Percentiles rank a stretch among this genome's conserved stretches.
These are phyloP conservation scores for Epicampocera succincta DNA, from an alignment of 2,888 invertebrate genomes.

Conservation along the genomic window DNA sequence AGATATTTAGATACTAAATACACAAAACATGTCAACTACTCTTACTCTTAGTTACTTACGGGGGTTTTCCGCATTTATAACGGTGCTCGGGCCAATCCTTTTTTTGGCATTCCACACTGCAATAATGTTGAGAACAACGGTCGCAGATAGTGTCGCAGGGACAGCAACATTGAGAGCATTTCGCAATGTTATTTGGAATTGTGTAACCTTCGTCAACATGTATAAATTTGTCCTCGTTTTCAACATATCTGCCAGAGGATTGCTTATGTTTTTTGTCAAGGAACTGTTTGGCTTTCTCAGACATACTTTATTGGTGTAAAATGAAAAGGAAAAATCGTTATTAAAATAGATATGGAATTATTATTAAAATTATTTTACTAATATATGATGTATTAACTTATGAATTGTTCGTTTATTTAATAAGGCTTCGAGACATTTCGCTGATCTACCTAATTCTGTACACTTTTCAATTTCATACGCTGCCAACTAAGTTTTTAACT, in stretches of 20 bases:
- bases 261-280: slow-evolving; percentile 70
- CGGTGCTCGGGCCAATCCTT: slow-evolving; percentile 75
- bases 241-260: slow-evolving; percentile 68
- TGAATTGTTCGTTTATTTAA: too few relatives aligned
- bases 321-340: neutral
- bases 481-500: too few relatives aligned
- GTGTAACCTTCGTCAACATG: slow-evolving; percentile 7
- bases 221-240: slow-evolving; percentile 33
- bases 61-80: slow-evolving; percentile 73
- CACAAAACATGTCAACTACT: neutral
- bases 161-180: slow-evolving; percentile 71
- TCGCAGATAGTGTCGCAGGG: slow-evolving; percentile 72
- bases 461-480: too few relatives aligned
- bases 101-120: slow-evolving; percentile 75
- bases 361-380: too few relatives aligned
- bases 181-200: slow-evolving; percentile 31
- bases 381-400: too few relatives aligned
- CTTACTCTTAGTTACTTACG: slow-evolving; percentile 68
- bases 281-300: slow-evolving; percentile 68
- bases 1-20: too few relatives aligned
- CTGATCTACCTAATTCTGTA: too few relatives aligned
- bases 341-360: too few relatives aligned
- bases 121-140: slow-evolving; percentile 74
- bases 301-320: slow-evolving; percentile 68
- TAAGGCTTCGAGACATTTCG: too few relatives aligned